These are phyloP conservation scores for Ailurus styani DNA, from an alignment of 2,113 vertebrate genomes.

Conservation along the genomic window DNA sequence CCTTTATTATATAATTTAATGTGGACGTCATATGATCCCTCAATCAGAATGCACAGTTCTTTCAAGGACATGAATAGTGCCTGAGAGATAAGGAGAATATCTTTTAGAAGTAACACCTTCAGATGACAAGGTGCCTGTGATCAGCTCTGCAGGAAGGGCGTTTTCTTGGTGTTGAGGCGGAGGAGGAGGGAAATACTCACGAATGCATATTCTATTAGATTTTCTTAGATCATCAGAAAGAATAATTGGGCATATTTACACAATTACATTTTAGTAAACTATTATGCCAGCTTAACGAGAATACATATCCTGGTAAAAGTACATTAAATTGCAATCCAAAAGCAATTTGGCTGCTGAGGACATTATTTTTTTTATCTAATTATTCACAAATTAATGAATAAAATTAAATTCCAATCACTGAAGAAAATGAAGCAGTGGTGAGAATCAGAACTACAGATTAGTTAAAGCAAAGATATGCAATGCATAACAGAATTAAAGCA, in stretches of 20 bases:
- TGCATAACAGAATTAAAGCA: conserved; percentile 83
- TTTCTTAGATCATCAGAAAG: conserved; percentile 73
- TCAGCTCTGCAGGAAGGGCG: conserved; percentile 54
- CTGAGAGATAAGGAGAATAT: conserved; percentile 73
- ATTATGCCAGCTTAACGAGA: conserved; percentile 72
- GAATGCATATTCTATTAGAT: conserved; percentile 57
- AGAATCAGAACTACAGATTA: conserved; percentile 85
- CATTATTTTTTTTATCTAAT: conserved; percentile 83
- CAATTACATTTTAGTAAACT: conserved; percentile 81
- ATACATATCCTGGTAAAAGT: conserved; percentile 74
- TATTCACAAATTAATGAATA: conserved; percentile 87
- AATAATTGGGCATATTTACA: conserved; percentile 81
- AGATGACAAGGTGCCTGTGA: conserved; percentile 71
- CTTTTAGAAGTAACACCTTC: conserved; percentile 52
- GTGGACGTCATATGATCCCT: conserved; percentile 70
- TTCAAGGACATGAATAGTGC: conserved; percentile 78
- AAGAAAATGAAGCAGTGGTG: conserved; percentile 80
- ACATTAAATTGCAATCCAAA: conserved; percentile 79
- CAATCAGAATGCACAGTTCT: conserved; percentile 76
- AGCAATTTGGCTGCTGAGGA: conserved; percentile 78
- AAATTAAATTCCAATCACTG: conserved; percentile 87
- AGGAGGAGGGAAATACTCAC: conserved; percentile 52
- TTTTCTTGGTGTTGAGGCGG: conserved; percentile 51
- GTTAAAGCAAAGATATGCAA: conserved; percentile 83
- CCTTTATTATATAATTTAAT: conserved; percentile 80